Percentiles rank a stretch among this genome's conserved stretches.
These are phyloP conservation scores for Stichopus chloronotus DNA, from an alignment of 35 echinoderm and acorn worm genomes.

Conservation along the genomic window DNA sequence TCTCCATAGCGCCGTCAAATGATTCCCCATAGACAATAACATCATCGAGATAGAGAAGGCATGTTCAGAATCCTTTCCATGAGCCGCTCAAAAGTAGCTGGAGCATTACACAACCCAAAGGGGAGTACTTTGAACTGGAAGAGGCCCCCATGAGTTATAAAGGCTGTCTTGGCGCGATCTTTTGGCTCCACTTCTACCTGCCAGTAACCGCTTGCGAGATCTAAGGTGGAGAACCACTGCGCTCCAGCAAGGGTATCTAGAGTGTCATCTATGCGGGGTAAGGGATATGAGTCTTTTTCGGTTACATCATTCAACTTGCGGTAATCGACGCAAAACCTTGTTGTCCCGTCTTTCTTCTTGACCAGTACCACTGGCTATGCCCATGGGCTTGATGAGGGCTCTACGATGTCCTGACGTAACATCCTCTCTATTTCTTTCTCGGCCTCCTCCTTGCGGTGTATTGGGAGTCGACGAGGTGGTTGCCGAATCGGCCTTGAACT, in stretches of 20 bases:
- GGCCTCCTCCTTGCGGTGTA: slow-evolving; percentile 47
- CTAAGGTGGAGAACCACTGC: slow-evolving; percentile 69
- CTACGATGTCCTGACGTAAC: slow-evolving; percentile 59
- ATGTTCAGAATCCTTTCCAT: no score
- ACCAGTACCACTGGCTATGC: slow-evolving; percentile 70
- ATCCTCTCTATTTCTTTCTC: slow-evolving; percentile 65
- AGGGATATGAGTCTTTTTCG: slow-evolving; percentile 71
- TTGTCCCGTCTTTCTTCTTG: slow-evolving; percentile 77
- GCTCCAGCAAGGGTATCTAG: slow-evolving; percentile 70
- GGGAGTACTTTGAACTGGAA: no score
- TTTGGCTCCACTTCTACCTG: slow-evolving; percentile 69
- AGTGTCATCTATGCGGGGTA: slow-evolving; percentile 67
- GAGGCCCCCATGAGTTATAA: slow-evolving; percentile 65
- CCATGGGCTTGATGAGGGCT: slow-evolving; percentile 71
- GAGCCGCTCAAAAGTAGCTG: no score
- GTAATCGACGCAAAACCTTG: slow-evolving; percentile 79
- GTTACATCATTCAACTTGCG: slow-evolving; percentile 66
- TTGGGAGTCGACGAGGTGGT: slow-evolving; percentile 53
- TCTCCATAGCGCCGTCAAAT: no score
- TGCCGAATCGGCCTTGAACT: slow-evolving; percentile 58
- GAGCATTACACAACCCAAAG: no score
- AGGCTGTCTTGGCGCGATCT: slow-evolving; percentile 68
- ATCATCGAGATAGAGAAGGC: no score
- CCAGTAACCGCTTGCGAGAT: slow-evolving; percentile 83
- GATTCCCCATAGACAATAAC: no score